phyloP scores from a whole-genome alignment of 1,140 invertebrate genomes.

The Samia ricini region DNA sequence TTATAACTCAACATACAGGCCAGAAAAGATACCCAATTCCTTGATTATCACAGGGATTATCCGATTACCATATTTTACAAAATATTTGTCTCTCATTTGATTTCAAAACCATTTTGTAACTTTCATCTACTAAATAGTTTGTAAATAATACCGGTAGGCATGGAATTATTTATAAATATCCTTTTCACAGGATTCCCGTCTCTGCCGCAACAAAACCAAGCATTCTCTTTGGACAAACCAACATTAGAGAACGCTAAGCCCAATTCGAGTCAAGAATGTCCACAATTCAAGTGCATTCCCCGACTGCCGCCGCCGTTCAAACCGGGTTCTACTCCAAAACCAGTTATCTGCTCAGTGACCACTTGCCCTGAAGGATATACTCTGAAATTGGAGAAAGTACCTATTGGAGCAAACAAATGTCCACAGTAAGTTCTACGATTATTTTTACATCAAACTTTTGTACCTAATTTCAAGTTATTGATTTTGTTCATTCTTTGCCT shows the following conservation, averaged over 20 bases:
- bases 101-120: no score
- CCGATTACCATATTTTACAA: no score
- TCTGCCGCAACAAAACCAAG: constrained; percentile 36
- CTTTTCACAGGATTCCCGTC: constrained; percentile 37
- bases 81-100: no score
- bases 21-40: no score
- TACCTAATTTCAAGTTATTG: neutral
- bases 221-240: constrained; percentile 54
- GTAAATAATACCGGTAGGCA: no score
- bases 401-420: constrained; percentile 58
- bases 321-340: constrained; percentile 36
- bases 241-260: constrained; percentile 14
- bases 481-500: no score
- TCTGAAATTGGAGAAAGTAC: constrained; percentile 61
- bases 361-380: constrained; percentile 79
- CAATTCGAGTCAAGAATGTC: constrained; percentile 60
- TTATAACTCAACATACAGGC: no score
- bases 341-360: constrained; percentile 74
- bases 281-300: constrained; percentile 77
- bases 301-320: constrained; percentile 51
- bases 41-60: no score
- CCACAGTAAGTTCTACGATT: constrained; percentile 65
- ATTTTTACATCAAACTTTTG: neutral
- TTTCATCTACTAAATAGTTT: no score
- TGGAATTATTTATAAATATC: neutral